Conservation (phyloP, 1,140 invertebrate genomes). For the Popillia japonica region DNA sequence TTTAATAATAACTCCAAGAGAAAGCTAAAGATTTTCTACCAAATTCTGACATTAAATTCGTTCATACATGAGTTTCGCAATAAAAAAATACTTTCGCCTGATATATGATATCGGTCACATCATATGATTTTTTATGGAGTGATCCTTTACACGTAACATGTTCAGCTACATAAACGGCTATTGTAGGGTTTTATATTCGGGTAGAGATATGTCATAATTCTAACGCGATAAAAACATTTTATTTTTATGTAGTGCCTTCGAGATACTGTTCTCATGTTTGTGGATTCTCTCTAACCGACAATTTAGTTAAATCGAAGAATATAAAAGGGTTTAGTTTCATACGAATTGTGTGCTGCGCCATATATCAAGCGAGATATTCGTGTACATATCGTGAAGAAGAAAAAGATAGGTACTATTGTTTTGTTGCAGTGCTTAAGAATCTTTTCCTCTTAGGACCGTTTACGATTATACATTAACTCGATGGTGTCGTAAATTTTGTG, state of each 20-base stretch:
- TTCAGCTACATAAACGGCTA: not conserved
- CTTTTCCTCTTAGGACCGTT: not conserved
- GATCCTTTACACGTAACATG: constrained; percentile 7
- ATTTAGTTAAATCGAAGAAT: not conserved
- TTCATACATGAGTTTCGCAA: not conserved
- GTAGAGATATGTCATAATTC: not conserved
- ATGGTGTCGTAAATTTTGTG: constrained; percentile 20
- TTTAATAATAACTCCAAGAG: too few relatives aligned
- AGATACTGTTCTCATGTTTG: not conserved
- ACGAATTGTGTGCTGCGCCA: not conserved
- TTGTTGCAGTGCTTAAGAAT: not conserved
- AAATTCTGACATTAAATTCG: not conserved
- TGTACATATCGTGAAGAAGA: not conserved
- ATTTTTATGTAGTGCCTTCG: constrained; percentile 1
- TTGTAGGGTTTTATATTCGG: not conserved
- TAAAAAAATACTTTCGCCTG: constrained; percentile 3
- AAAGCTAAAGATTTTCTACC: not conserved
- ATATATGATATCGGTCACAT: constrained; percentile 6
- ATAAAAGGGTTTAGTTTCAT: not conserved
- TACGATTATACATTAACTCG: constrained; percentile 35
- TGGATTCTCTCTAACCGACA: not conserved
- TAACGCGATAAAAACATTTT: constrained; percentile 20
- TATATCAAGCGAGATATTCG: not conserved
- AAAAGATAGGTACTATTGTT: not conserved
- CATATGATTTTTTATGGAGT: constrained; percentile 25